Base-by-base conservation (phyloP, 2,888 invertebrate species). In the Thecocarcelia acutangulata region DNA sequence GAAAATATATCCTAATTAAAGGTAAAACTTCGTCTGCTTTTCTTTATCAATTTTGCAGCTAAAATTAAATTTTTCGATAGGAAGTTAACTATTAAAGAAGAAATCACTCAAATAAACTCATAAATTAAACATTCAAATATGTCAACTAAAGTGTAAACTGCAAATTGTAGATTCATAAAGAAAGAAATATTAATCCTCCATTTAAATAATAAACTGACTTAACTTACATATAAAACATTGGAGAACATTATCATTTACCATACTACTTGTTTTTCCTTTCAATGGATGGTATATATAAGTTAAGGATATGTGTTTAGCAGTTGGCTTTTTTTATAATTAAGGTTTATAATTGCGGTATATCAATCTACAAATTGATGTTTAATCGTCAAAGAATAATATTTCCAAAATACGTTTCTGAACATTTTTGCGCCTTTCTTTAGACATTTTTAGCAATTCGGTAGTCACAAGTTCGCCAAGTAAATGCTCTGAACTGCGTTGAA, bases 331-430 rank as follows among this genome's bases (percentile, higher is more conserved):
- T n/a, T n/a, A n/a, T n/a, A n/a, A n/a, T n/a, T n/a, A n/a, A n/a
- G n/a, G n/a, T n/a, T 66, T 33, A 37, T 68, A 52, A 33, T 73
- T 52, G 48, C 48, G 19, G 80, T 80, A 52, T 69, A 15, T 74
- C 48, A 21, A 56, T 40, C 12, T 4, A 15, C 5, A 33, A 33
- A 9, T 37, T 42, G 13, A 3, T 42, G 3, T 68, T 86, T 85
- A 91, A 84, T 91, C 91, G 46, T 91, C 91, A 75, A 91, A 91
- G 77, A 91, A 91, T 54, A 91, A 86, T 80, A 91, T 90, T 86
- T 91, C 90, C 46, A 91, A 85, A 52, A 91, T 91, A 74, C 90
- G 86, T 76, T 90, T 90, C 66, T 91, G 91, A 17, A 89, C 91
- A 72, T 86, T 86, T 86, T 90, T 90, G 44, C 90, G 89, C 13